Conservation (phyloP, 2,888 invertebrate genomes). For the Drosophila hawaiiensis region DNA sequence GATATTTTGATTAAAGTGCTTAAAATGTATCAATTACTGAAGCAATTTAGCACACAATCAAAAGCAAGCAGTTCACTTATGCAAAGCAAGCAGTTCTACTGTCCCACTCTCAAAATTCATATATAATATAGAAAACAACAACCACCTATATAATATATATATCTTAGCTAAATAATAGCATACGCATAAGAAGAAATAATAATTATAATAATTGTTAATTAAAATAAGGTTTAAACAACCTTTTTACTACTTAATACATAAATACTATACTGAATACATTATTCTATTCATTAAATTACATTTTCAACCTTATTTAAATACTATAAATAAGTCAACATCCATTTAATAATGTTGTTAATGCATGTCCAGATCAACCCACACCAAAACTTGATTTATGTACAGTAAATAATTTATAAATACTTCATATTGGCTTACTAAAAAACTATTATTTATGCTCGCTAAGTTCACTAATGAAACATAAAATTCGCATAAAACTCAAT, state of each 20-base stretch:
- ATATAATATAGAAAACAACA: background rate
- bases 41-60: slow-evolving; percentile 7
- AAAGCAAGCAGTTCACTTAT: background rate
- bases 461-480: slow-evolving; percentile 33
- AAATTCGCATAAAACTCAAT: slow-evolving; percentile 50
- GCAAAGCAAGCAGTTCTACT: slow-evolving; percentile 1
- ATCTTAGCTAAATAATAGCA: fast-evolving
- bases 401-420: background rate
- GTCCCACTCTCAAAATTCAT: background rate
- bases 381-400: background rate
- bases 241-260: background rate
- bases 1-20: slow-evolving; percentile 25
- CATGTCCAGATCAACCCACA: background rate
- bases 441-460: slow-evolving; percentile 5
- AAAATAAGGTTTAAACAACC: fast-evolving
- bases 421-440: slow-evolving; percentile 6
- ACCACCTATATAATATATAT: background rate
- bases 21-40: slow-evolving; percentile 16
- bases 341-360: background rate
- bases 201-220: background rate
- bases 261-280: background rate
- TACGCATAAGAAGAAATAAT: background rate
- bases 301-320: background rate
- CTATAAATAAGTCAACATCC: background rate
- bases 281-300: fast-evolving